Evolutionary conservation across 2,797 vertebrate species (phyloP).

Genomic region (Cryptoblepharus egeriae): DNA sequence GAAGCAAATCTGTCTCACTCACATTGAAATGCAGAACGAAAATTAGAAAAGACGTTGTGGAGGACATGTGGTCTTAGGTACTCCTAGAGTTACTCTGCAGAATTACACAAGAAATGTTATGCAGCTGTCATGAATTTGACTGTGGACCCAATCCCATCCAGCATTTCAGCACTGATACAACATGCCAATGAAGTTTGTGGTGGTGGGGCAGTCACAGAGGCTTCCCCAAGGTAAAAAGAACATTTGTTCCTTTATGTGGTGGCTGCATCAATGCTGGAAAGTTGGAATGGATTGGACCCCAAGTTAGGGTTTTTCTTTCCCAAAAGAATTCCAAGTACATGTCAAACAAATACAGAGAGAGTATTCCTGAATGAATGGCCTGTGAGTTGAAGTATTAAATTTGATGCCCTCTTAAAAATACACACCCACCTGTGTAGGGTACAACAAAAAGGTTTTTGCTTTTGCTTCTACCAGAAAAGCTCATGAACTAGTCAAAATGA

Average conservation of each 20-base stretch:
- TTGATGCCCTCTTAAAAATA: slow-evolving; percentile 45
- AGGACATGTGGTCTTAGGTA: neutral
- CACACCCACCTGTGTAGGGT: slow-evolving; percentile 45
- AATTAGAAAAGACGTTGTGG: slow-evolving; percentile 54
- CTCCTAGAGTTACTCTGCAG: neutral
- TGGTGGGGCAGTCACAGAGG: too few relatives aligned
- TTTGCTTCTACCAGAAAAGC: slow-evolving; percentile 60
- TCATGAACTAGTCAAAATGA: slow-evolving; percentile 51
- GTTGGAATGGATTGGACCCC: too few relatives aligned
- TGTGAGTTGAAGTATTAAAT: neutral
- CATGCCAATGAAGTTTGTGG: too few relatives aligned
- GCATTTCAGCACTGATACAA: too few relatives aligned
- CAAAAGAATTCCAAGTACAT: neutral
- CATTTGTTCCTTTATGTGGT: too few relatives aligned
- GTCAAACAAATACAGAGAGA: neutral
- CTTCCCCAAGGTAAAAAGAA: too few relatives aligned
- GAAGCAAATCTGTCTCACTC: slow-evolving; percentile 57
- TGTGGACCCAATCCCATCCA: too few relatives aligned
- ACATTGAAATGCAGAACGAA: slow-evolving; percentile 44
- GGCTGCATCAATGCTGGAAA: too few relatives aligned
- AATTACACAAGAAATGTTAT: neutral
- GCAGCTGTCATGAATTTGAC: neutral
- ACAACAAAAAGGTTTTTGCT: slow-evolving; percentile 45
- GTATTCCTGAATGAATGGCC: neutral
- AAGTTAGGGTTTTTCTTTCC: neutral